phyloP scores from a whole-genome alignment of 1,140 invertebrate species.

The Anoplophora glabripennis region DNA sequence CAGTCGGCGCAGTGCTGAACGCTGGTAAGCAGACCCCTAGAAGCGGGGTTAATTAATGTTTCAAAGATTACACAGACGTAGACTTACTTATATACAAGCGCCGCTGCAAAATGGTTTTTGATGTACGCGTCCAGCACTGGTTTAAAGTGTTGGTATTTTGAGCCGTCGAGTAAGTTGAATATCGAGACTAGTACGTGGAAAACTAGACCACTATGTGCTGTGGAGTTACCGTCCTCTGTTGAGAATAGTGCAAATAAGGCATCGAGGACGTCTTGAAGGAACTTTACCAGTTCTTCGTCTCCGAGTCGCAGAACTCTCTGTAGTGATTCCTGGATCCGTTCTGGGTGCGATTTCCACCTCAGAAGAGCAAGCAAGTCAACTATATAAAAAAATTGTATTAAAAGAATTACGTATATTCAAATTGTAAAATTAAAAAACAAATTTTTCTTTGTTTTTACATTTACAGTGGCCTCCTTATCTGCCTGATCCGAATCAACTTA shows the following conservation, averaged over 20 bases:
- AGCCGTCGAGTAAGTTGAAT: conserved; percentile 86
- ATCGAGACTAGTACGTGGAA: conserved; percentile 81
- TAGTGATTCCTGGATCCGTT: conserved; percentile 81
- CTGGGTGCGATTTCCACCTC: conserved; percentile 86
- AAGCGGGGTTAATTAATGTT: conserved; percentile 9
- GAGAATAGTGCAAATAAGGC: conserved; percentile 93
- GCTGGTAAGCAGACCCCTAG: conserved; percentile 77
- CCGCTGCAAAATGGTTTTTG: conserved; percentile 90
- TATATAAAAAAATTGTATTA: conserved; percentile 49
- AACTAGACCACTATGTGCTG: conserved; percentile 62
- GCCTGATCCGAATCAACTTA: too few species aligned
- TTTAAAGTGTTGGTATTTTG: conserved; percentile 93
- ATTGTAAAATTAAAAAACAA: too few species aligned
- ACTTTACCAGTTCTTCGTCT: conserved; percentile 93
- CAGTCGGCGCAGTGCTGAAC: conserved; percentile 89
- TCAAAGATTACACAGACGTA: conserved; percentile 1
- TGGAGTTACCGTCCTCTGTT: conserved; percentile 84
- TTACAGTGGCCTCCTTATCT: too few species aligned
- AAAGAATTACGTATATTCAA: too few species aligned
- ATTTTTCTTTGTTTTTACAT: too few species aligned
- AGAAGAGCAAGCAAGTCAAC: conserved; percentile 84
- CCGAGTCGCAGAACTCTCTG: conserved; percentile 72
- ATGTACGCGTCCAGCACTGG: conserved; percentile 96
- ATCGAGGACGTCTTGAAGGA: conserved; percentile 93
- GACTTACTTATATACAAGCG: conserved; percentile 87